phyloP scores from a whole-genome alignment of 2,888 invertebrate genomes.

The Tridacna gigas region DNA sequence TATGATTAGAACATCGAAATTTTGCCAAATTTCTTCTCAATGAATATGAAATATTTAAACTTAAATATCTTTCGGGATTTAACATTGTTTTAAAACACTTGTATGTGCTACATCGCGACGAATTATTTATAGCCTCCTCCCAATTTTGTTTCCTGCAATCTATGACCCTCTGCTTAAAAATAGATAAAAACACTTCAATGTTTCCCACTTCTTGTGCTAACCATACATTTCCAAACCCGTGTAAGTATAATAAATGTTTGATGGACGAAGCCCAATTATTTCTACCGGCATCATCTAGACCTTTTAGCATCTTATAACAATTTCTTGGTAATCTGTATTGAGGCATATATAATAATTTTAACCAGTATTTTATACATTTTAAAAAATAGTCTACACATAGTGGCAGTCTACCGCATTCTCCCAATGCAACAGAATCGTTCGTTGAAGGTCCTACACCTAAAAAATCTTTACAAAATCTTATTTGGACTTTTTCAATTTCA shows the following conservation, averaged over 20 bases:
- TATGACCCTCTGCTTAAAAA: background rate
- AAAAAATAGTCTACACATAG: background rate
- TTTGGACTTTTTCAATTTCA: constrained; percentile 9
- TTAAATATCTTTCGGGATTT: constrained; percentile 1
- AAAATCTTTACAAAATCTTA: constrained; percentile 14
- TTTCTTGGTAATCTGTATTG: constrained; percentile 23
- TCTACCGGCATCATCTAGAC: constrained; percentile 18
- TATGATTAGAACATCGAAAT: background rate
- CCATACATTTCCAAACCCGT: background rate
- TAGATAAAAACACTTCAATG: background rate
- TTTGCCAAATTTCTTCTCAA: background rate
- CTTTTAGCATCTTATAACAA: constrained; percentile 30
- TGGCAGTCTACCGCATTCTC: constrained; percentile 6
- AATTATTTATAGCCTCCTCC: background rate
- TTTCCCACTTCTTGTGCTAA: background rate
- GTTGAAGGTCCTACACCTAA: background rate
- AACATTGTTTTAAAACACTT: background rate
- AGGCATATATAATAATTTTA: constrained; percentile 31
- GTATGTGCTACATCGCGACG: background rate
- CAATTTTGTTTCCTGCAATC: background rate
- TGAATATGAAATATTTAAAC: background rate
- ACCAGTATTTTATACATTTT: constrained; percentile 32
- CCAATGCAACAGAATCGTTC: too few species aligned
- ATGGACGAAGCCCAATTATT: background rate
- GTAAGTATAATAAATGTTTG: background rate